These are phyloP conservation scores for Apogon talboti DNA, from an alignment of 2,797 vertebrate species.

Conservation along the genomic window DNA sequence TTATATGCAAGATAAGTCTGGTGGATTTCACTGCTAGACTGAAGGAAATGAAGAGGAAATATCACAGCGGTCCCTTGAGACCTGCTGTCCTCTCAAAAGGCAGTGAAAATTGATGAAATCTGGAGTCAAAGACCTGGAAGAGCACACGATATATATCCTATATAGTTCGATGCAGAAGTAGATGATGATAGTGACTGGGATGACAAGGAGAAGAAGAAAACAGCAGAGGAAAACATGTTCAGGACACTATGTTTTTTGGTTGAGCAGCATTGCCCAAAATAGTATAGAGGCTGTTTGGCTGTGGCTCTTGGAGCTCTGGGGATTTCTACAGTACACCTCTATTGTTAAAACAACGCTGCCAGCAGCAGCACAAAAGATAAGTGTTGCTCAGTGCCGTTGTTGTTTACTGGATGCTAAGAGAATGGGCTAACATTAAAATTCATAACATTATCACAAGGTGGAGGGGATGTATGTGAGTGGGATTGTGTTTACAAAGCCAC, in stretches of 20 bases:
- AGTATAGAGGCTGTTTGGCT: conserved; percentile 50
- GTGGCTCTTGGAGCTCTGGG: conserved; percentile 30
- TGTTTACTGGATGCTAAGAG: conserved; percentile 51
- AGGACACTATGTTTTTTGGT: conserved; percentile 35
- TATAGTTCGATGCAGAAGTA: conserved; percentile 20
- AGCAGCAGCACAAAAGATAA: conserved; percentile 27
- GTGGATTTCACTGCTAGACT: conserved; percentile 27
- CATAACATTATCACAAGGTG: conserved; percentile 34
- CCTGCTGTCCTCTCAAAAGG: conserved; percentile 32
- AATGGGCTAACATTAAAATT: conserved; percentile 48
- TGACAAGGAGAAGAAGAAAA: conserved; percentile 3
- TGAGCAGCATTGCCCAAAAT: conserved; percentile 51
- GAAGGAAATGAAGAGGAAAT: conserved; percentile 52
- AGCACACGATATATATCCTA: conserved; percentile 19
- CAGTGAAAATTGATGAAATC: conserved; percentile 45
- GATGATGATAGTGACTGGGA: conserved; percentile 22
- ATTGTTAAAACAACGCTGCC: conserved; percentile 42
- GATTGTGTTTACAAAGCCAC: conserved; percentile 44
- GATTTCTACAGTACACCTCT: conserved; percentile 48
- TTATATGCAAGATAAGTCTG: conserved; percentile 24
- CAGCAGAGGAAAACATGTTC: conserved; percentile 19
- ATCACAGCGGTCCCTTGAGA: conserved; percentile 24
- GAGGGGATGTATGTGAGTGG: conserved; percentile 45
- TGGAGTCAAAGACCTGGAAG: conserved; percentile 42
- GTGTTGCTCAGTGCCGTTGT: conserved; percentile 37